phyloP scores from a whole-genome alignment of 1,140 invertebrate species.

The Bombus cullumanus region DNA sequence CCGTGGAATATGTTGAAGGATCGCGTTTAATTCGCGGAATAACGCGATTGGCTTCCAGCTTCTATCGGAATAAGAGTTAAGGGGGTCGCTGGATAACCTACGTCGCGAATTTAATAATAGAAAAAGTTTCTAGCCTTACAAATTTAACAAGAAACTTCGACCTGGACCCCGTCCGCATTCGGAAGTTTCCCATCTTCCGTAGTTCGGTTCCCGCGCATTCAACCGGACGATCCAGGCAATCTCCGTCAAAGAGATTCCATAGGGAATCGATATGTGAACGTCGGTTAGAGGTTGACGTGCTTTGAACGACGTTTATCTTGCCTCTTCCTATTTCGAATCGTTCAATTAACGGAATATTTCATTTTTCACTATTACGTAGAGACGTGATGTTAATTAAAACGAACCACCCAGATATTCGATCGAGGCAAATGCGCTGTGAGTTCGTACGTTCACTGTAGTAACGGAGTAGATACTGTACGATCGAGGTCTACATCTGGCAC shows the following conservation, averaged over 20 bases:
- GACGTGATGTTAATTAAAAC: too few species aligned
- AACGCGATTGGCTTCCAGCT: background rate
- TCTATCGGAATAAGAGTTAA: background rate
- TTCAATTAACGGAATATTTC: conserved; percentile 1
- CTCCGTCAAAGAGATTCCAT: conserved; percentile 35
- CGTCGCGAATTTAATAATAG: conserved; percentile 44
- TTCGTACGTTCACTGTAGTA: too few species aligned
- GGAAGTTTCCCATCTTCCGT: conserved; percentile 37
- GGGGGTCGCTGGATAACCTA: background rate
- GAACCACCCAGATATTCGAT: too few species aligned
- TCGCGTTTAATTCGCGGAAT: background rate
- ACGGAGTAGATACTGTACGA: background rate
- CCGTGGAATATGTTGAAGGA: background rate
- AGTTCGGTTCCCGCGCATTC: conserved; percentile 23
- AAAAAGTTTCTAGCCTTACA: conserved; percentile 38
- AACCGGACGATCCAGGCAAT: conserved; percentile 27
- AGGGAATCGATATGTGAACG: conserved; percentile 45
- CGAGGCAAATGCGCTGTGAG: too few species aligned
- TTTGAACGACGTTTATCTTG: conserved; percentile 15
- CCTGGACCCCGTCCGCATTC: background rate
- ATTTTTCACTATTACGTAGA: background rate
- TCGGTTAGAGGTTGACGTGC: conserved; percentile 2
- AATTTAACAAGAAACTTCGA: conserved; percentile 34
- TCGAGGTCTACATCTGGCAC: background rate
- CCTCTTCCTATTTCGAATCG: background rate